These are phyloP conservation scores for Bombus haemorrhoidalis DNA, from an alignment of 1,140 invertebrate species.

Conservation along the genomic window DNA sequence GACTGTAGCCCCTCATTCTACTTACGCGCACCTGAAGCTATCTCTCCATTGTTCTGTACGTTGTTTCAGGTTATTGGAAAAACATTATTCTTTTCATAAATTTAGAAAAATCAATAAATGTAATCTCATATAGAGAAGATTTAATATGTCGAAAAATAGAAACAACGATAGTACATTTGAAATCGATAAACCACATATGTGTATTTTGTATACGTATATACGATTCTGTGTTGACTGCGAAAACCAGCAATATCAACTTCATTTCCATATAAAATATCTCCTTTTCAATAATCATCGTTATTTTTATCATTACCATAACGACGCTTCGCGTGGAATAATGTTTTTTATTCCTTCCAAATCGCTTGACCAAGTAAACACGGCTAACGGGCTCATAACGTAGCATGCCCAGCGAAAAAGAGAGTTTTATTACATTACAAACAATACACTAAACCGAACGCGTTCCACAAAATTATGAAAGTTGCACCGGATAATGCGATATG, in stretches of 20 bases:
- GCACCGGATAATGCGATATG: neutral
- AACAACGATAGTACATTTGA: neutral
- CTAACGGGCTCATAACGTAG: neutral
- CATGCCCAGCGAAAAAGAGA: neutral
- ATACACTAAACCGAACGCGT: constrained; percentile 8
- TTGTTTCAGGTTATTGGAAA: no score
- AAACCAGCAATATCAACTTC: neutral
- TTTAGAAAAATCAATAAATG: neutral
- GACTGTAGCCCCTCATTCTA: no score
- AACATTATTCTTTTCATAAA: neutral
- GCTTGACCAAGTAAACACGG: neutral
- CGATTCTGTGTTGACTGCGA: no score
- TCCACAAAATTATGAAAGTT: constrained; percentile 12
- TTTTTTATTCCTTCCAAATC: neutral
- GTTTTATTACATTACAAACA: neutral
- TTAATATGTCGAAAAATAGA: neutral
- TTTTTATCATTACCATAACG: neutral
- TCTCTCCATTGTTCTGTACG: no score
- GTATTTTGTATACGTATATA: neutral
- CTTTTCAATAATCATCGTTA: neutral
- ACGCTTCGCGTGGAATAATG: neutral
- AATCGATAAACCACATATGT: neutral
- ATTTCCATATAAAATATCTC: neutral
- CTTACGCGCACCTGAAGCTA: no score
- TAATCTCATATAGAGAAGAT: neutral